These are phyloP conservation scores for Sorex araneus DNA, from an alignment of 2,113 vertebrate genomes.

Conservation along the genomic window DNA sequence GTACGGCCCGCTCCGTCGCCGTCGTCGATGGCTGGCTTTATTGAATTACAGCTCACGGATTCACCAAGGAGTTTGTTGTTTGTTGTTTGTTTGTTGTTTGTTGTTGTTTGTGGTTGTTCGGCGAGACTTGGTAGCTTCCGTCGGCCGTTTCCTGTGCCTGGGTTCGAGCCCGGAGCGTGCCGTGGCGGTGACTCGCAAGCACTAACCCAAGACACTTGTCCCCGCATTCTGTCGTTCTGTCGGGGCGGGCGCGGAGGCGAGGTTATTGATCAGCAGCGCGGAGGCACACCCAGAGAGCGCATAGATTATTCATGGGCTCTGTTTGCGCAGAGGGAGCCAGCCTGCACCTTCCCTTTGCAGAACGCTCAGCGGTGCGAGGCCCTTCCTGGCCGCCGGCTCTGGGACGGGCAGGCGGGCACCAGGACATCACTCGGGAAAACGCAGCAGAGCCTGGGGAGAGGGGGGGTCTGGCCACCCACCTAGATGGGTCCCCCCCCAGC, in stretches of 20 bases:
- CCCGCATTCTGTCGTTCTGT: constrained; percentile 48
- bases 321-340: background rate
- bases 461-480: background rate
- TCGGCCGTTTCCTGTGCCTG: constrained; percentile 76
- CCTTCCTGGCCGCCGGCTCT: background rate
- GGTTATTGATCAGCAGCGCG: constrained; percentile 63
- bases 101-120: constrained; percentile 39
- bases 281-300: constrained; percentile 10
- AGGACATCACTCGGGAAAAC: constrained; percentile 29
- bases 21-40: constrained; percentile 74
- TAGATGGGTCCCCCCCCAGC: background rate
- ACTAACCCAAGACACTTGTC: constrained; percentile 55
- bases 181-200: constrained; percentile 41
- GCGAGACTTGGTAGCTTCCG: constrained; percentile 64
- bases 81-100: too few species aligned
- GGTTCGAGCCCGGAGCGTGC: constrained; percentile 6
- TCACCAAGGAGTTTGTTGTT: constrained; percentile 67
- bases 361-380: background rate
- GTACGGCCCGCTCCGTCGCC: background rate
- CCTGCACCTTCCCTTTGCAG: constrained; percentile 33
- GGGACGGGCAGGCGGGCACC: background rate
- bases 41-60: constrained; percentile 79
- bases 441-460: constrained; percentile 24
- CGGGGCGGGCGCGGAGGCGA: constrained; percentile 4
- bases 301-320: constrained; percentile 54